Evolutionary conservation across 1,140 invertebrate genomes (phyloP), one percentile per base, ranked within the genome.

Genomic region (Arctopsyche grandis): DNA sequence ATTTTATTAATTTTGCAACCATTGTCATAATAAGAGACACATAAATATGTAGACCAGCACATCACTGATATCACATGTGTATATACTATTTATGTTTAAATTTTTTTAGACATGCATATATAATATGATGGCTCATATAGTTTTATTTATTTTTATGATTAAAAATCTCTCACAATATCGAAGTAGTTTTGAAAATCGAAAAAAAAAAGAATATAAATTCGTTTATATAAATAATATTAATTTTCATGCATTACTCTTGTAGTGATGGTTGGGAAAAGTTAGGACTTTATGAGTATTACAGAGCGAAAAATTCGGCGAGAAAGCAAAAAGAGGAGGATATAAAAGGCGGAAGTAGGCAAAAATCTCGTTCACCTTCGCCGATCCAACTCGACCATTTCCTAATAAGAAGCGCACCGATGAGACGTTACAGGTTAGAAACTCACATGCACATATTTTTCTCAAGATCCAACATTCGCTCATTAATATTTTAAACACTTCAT

Each of bases 251-350:
- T 12, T 22, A 66, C 24, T 26, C 12, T 90, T 89, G 79, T 84
- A 97, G 96, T 88, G 97, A 99, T 85, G 98, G 98, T 52, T 99
- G 98, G 98, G 98, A 99, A 86, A 97, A 98, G 87, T 89, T 99
- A 84, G 97, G 96, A 78, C 89, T 99, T 21, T 99, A 98, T 87
- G 98, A 99, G 89, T 99, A 98, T 88, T 99, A 97, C 87, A 97
- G 97, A 89, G 95, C 97, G 0, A 99, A 99, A 88, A 96, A 97
- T 88, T 90, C 92, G 63, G 96, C 97, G 0, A 92, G 93, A 79
- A 97, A 96, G 85, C 91, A 94, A 82, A 98, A 97, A 87, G 96
- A 98, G 84, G 94, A 97, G 66, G 94, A 94, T 63, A 93, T 97
- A 69, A 87, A 87, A 10, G 89, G 88, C 22, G 95, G 95, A 29